Percentiles rank a stretch among this genome's conserved stretches.
Conservation (phyloP, 2,797 vertebrate genomes). For the Halcyon chelicuti region DNA sequence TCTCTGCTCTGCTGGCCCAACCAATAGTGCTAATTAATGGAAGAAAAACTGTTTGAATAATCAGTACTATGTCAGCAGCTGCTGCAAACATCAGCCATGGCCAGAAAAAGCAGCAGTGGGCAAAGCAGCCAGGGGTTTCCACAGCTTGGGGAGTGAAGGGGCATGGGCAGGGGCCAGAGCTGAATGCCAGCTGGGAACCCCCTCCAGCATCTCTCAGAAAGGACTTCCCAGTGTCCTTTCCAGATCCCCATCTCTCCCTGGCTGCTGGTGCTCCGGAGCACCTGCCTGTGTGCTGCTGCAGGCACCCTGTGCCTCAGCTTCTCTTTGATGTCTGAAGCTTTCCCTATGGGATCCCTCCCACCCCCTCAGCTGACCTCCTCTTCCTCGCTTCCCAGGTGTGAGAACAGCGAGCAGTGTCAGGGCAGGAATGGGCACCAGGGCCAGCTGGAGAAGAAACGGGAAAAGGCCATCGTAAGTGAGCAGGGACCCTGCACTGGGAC, state of each 20-base stretch:
- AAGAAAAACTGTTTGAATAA: neutral
- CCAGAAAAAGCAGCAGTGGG: neutral
- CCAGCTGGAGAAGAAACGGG: slow-evolving; percentile 78
- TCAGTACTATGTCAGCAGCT: neutral
- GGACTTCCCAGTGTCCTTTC: neutral
- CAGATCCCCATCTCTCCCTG: neutral
- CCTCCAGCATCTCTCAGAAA: neutral
- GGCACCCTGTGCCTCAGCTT: rapidly evolving
- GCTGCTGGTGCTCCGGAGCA: neutral
- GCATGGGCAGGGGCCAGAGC: neutral
- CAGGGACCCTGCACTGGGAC: neutral
- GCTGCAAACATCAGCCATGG: neutral
- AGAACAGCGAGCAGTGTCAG: slow-evolving; percentile 73
- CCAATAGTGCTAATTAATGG: neutral
- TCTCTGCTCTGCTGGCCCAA: neutral
- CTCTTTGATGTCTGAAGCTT: neutral
- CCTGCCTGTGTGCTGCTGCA: neutral
- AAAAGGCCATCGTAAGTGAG: slow-evolving; percentile 84
- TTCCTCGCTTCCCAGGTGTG: slow-evolving; percentile 76
- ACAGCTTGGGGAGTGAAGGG: neutral
- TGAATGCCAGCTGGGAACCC: rapidly evolving
- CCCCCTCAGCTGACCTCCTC: neutral
- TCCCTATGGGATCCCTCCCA: neutral
- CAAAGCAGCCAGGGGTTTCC: neutral
- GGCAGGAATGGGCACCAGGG: slow-evolving; percentile 65